Base-by-base conservation (phyloP, 2,888 invertebrate genomes). In the Ochropleura leucogaster region DNA sequence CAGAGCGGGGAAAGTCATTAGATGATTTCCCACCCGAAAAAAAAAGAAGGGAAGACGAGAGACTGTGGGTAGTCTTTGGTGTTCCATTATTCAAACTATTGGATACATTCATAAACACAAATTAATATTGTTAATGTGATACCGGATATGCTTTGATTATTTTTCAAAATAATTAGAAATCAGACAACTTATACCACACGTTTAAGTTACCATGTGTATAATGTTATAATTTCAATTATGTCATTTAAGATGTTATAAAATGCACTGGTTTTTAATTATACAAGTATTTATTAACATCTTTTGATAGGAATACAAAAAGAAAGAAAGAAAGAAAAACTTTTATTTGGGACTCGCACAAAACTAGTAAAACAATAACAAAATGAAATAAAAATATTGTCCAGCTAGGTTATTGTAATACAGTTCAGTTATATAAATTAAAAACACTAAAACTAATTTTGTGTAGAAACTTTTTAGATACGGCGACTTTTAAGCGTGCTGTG, bases 151-250 rank as follows among this genome's bases (percentile, higher is more conserved):
- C 10, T 60, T 42, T 60, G 10, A 18, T 18, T 42, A 5, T 42
- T 1, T 18, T 42, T 12, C 5, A 60, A 42, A 42, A 18, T 18
- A 18, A 62, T 18, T 10, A 42, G 12, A 42, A 42, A 59, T 7
- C 3, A 3, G 30, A 30, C 30, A 14, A 30, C 30, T 20, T 30
- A 14, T 30, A 57, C 30, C 57, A 57, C 30, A 62, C 20, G 20
- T 63, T 63, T 63, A 8, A 63, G 14, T 44, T 63, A n/a, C 4
- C 14, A n/a, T 14, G n/a, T n/a, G 62, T 44, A 62, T 62, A 63
- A 44, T 62, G n/a, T 14, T 63, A 44, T 8, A 44, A 14, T 20
- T n/a, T 44, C 14, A 44, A 63, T 44, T 8, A 16, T 16, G 20
- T 63, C 44, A 63, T 46, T 44, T 14, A 44, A 14, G 12, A 44